Conservation (phyloP, 2,113 vertebrate species). For the Notechis scutatus region DNA sequence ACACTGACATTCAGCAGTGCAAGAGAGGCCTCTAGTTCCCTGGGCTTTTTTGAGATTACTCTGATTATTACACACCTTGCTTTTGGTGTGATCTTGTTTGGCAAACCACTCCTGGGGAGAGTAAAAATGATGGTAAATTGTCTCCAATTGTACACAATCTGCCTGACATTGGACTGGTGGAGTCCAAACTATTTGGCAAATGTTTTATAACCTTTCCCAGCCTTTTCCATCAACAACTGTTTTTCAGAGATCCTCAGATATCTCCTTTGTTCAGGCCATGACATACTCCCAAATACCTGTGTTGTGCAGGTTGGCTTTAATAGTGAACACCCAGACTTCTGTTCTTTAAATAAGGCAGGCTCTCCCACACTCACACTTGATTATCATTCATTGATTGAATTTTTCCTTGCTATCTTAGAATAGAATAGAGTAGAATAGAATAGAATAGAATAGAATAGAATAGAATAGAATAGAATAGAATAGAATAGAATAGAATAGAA, state of each 20-base stretch:
- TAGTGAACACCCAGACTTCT: not conserved
- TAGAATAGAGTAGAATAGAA: no score
- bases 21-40: not conserved
- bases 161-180: not conserved
- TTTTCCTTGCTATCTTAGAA: not conserved
- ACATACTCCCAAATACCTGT: not conserved
- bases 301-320: not conserved
- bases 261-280: not conserved
- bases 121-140: not conserved
- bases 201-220: not conserved
- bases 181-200: not conserved
- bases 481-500: no score
- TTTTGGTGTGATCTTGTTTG: not conserved
- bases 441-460: no score
- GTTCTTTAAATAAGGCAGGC: not conserved
- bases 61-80: not conserved
- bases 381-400: not conserved
- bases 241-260: not conserved
- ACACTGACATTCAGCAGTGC: not conserved
- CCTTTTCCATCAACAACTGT: not conserved
- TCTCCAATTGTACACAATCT: not conserved
- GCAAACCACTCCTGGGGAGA: not conserved
- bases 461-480: no score
- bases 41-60: not conserved
- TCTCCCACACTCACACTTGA: not conserved